Conservation (phyloP, 1,140 invertebrate genomes). For the Apocrypta bakeri region DNA sequence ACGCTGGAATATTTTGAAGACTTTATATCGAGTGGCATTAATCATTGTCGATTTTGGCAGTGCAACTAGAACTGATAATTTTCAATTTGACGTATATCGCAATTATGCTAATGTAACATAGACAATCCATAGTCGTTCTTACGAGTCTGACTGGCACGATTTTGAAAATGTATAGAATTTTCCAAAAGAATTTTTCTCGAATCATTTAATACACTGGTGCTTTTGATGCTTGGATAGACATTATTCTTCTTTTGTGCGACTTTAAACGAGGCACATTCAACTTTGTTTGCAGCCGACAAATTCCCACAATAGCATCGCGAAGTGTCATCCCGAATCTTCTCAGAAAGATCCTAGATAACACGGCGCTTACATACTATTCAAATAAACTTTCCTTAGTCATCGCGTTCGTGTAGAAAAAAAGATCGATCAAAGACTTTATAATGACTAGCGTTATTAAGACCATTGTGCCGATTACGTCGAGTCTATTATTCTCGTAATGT, state of each 20-base stretch:
- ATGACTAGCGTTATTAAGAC: conserved; percentile 31
- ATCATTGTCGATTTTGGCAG: neutral
- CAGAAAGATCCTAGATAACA: conserved; percentile 11
- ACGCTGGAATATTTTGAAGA: conserved; percentile 10
- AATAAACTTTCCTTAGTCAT: conserved; percentile 39
- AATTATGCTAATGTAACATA: too few species aligned
- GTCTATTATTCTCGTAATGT: neutral
- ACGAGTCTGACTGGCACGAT: neutral
- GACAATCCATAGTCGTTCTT: neutral
- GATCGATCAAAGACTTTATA: conserved; percentile 15
- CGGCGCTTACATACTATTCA: neutral
- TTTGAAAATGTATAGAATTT: neutral
- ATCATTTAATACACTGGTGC: neutral
- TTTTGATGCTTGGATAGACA: neutral
- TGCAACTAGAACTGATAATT: neutral
- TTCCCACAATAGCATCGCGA: neutral
- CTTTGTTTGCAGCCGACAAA: conserved; percentile 22
- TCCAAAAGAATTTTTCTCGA: neutral
- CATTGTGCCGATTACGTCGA: conserved; percentile 36
- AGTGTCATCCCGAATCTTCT: neutral
- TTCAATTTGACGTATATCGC: too few species aligned
- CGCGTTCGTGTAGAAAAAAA: conserved; percentile 5
- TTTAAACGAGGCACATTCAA: conserved; percentile 5
- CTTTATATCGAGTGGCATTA: conserved; percentile 22
- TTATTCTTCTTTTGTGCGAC: neutral